Conservation (phyloP, 1,140 invertebrate species). For the Meloidogyne chitwoodi region DNA sequence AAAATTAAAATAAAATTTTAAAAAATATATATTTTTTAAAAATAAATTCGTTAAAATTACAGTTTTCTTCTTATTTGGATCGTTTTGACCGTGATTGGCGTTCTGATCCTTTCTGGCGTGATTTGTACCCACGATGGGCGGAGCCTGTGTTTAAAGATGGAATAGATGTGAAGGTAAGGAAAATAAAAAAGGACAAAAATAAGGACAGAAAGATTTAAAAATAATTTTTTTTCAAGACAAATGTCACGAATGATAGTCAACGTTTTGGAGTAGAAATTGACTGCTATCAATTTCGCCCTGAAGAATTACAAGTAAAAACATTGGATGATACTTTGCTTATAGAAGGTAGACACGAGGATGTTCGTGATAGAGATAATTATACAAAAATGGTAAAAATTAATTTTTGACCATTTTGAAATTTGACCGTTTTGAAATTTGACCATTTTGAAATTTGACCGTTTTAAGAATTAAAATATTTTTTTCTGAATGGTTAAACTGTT, state of each 20-base stretch:
- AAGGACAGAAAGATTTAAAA: no score
- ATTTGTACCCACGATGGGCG: slow-evolving; percentile 55
- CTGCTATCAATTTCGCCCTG: slow-evolving; percentile 56
- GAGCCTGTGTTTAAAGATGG: slow-evolving; percentile 59
- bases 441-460: no score
- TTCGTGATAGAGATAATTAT: slow-evolving; percentile 56
- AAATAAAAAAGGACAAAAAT: no score
- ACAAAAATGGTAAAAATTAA: slow-evolving; percentile 48
- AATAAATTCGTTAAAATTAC: slow-evolving; percentile 22
- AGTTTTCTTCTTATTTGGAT: slow-evolving; percentile 57
- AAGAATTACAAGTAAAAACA: slow-evolving; percentile 60
- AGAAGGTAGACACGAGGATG: slow-evolving; percentile 57
- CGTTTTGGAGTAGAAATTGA: slow-evolving; percentile 58
- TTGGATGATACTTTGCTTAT: slow-evolving; percentile 58
- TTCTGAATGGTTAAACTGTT: no score
- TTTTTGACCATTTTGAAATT: no score
- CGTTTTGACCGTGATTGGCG: slow-evolving; percentile 58
- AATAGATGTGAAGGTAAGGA: slow-evolving; percentile 41
- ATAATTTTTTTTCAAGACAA: slow-evolving; percentile 39
- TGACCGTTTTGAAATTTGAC: no score
- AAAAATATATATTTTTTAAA: not conserved
- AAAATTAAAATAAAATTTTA: not conserved
- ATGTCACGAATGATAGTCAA: slow-evolving; percentile 47
- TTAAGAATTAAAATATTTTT: no score
- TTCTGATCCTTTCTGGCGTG: slow-evolving; percentile 56